Base-by-base conservation (phyloP, 2,113 vertebrate genomes). In the Spea multiplicata region DNA sequence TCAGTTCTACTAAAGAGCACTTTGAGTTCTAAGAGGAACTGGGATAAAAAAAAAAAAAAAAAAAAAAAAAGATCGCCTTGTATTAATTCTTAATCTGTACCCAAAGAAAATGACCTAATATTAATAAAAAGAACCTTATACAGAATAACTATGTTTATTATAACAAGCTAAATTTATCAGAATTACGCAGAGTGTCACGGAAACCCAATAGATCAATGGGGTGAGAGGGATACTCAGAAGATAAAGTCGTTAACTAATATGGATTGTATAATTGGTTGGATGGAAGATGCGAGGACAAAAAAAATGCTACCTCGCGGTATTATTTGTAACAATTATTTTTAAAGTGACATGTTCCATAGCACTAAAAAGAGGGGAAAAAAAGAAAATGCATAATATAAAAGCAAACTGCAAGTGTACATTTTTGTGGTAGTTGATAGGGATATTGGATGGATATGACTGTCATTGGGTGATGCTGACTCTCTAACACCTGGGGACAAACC, bases 151-250 rank as follows among this genome's bases (percentile, higher is more conserved):
- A 59, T 45, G 55, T 59, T 71, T 44, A 12, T 71, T 30, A 17
- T 45, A 52, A 53, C 13, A 6, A 46, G 30, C 76, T 53, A 65
- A 78, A 71, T 71, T 52, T 78, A 48, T 78, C 57, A 65, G 48
- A 78, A 49, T 53, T 71, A 71, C 46, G 66, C 13, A 10, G 17
- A 50, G 30, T 66, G 17, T 66, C 69, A 72, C 8, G 13, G 47
- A 44, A 10, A 16, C 6, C 5, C 47, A n/a, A 6, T 50, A 49
- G 12, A 50, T 78, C 67, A 49, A 61, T 61, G 61, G 16, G 53
- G 5, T 77, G 9, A 61, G 6, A 69, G 10, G 50, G 50, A 52
- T 52, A 10, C 2, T 52, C 9, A 7, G 9, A 52, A 52, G 9
- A 52, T 52, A 52, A 52, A 52, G 50, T 52, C 50, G 50, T 52